Evolutionary conservation across 2,888 invertebrate genomes (phyloP).

Genomic region (Acheta domesticus): DNA sequence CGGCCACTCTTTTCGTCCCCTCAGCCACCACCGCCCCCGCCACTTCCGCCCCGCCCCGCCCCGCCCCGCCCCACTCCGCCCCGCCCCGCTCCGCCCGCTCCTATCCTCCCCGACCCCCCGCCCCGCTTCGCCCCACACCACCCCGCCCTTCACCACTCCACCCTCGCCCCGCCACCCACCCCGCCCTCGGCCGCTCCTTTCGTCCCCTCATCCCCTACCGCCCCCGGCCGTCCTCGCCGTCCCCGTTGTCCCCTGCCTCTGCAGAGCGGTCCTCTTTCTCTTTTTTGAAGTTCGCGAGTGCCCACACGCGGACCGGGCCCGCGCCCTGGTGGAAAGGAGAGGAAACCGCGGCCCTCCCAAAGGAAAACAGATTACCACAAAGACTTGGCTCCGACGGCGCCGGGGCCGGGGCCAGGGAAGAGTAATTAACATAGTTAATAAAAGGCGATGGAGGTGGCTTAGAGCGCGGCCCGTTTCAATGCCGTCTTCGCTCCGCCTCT

Average conservation of each 20-base stretch:
- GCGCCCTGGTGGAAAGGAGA: not conserved
- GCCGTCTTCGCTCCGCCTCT: no score
- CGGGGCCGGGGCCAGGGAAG: not conserved
- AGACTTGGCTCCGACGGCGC: not conserved
- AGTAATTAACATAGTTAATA: constrained; percentile 18
- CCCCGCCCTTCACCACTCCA: rapidly evolving
- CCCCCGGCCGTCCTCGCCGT: no score
- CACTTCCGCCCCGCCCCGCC: not conserved
- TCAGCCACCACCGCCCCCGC: not conserved
- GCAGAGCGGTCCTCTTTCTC: no score
- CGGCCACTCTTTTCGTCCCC: not conserved
- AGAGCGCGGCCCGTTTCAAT: not conserved
- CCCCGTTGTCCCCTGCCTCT: no score
- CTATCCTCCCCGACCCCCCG: no score
- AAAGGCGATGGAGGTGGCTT: not conserved
- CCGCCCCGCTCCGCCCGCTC: not conserved
- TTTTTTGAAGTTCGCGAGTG: no score
- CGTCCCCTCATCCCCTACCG: no score
- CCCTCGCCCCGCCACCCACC: no score
- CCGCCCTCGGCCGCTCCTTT: no score
- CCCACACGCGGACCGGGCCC: no score
- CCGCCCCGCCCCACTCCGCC: not conserved
- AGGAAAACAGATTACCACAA: constrained; percentile 10
- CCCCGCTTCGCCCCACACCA: no score
- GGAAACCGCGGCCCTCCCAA: not conserved